phyloP scores from a whole-genome alignment of 2,888 invertebrate species.

The Lissocephala sabroskyi region DNA sequence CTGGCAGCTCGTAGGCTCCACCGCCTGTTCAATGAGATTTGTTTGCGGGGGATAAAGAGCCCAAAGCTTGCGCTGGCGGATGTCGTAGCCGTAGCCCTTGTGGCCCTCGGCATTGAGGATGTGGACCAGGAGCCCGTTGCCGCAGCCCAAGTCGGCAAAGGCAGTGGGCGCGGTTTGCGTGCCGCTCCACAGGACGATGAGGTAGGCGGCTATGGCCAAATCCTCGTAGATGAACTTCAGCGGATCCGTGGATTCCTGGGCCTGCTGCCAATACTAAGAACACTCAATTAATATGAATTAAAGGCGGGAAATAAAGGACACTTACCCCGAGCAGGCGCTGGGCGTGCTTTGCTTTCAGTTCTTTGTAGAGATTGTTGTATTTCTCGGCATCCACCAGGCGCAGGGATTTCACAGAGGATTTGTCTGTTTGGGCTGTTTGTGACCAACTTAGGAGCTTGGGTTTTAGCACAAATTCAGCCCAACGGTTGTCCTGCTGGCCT shows the following conservation, averaged over 20 bases:
- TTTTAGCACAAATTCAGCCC: constrained; percentile 73
- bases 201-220: constrained; percentile 91
- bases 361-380: constrained; percentile 82
- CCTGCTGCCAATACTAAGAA: constrained; percentile 88
- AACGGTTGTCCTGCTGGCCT: constrained; percentile 27
- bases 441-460: constrained; percentile 71
- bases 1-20: constrained; percentile 74
- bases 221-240: constrained; percentile 97
- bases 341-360: constrained; percentile 86
- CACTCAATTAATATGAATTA: constrained; percentile 1
- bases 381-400: constrained; percentile 78
- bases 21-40: constrained; percentile 73
- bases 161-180: constrained; percentile 73
- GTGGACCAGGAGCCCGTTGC: constrained; percentile 94
- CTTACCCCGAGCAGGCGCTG: constrained; percentile 80
- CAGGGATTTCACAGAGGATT: constrained; percentile 74
- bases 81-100: constrained; percentile 86
- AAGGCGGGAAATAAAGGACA: too few species aligned
- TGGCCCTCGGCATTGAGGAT: constrained; percentile 89
- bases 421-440: constrained; percentile 23
- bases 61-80: constrained; percentile 92
- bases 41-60: constrained; percentile 80
- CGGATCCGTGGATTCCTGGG: constrained; percentile 93
- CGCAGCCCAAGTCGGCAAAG: constrained; percentile 97
- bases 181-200: constrained; percentile 85